Evolutionary conservation across 2,888 invertebrate species (phyloP).

Genomic region (Euphydryas editha): DNA sequence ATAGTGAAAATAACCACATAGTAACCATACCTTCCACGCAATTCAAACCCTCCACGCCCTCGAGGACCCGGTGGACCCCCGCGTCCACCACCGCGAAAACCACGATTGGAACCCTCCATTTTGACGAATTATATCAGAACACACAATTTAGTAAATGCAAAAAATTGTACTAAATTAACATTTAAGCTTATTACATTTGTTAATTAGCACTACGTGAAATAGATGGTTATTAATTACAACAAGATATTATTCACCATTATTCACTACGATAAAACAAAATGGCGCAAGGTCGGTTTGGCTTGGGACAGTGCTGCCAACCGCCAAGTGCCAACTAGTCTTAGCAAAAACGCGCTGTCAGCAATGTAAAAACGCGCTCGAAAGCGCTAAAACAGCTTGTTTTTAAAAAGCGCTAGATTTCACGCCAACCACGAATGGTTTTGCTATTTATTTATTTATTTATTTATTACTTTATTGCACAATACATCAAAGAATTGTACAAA

Average conservation of each 20-base stretch:
- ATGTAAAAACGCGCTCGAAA: not conserved
- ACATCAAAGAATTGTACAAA: no score
- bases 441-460: no score
- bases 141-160: slow-evolving; percentile 1
- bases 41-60: slow-evolving; percentile 76
- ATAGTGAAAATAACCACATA: not conserved
- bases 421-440: no score
- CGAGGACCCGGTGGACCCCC: slow-evolving; percentile 72
- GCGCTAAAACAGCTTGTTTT: no score
- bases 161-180: not conserved
- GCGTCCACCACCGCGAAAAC: slow-evolving; percentile 71
- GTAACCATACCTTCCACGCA: slow-evolving; percentile 71
- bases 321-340: not conserved
- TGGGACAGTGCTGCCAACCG: not conserved
- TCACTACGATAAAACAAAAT: slow-evolving; percentile 13
- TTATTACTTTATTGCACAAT: no score
- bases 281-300: slow-evolving; percentile 11
- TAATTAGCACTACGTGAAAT: slow-evolving; percentile 3
- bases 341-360: not conserved
- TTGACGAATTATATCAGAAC: not conserved
- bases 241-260: not conserved
- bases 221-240: not conserved
- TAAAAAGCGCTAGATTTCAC: no score
- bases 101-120: slow-evolving; percentile 50
- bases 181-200: slow-evolving; percentile 11